Evolutionary conservation across 2,113 vertebrate species (phyloP), one percentile per base, ranked within the genome.

Genomic region (Oceanodroma tethys): DNA sequence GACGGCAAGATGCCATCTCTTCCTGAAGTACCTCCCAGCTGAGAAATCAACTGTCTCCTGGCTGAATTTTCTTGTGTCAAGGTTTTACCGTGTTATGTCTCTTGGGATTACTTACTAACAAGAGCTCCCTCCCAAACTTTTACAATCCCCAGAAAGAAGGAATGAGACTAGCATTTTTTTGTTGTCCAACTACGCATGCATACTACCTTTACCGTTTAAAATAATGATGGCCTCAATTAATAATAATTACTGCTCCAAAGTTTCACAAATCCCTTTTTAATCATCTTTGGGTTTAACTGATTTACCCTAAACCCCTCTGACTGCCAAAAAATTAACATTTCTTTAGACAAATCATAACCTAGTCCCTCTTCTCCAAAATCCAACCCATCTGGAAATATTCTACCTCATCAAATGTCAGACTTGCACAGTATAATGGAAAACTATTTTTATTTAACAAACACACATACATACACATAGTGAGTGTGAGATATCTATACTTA

Each of bases 11-110:
- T 98, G 98, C 98, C 98, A 98, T 98, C 95, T 98, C 97, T 97
- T 98, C 94, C 97, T 92, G 71, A 98, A 98, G 98, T 97, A 98
- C 95, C 98, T 98, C 98, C 98, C 98, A 98, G 92, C 88, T 98
- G 98, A 98, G 98, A 98, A 98, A 98, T 98, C 98, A 98, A 59
- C 97, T 98, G 98, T 97, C 94, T 98, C 95, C 55, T 97, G 97
- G 97, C 95, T 97, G 91, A 94, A 94, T 97, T 97, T 98, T 97
- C 97, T 93, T 94, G 94, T 97, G 96, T 98, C 97, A 96, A 95
- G 97, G 97, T 96, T 97, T 97, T 78, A 86, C 73, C 3, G 4
- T 89, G 91, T 94, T 97, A 88, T 50, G 29, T 86, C 94, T 96
- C 97, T 75, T 76, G 96, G 93, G 95, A 90, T 85, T 97, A 96